Base-by-base conservation (phyloP, 2,888 invertebrate genomes). In the Amphipoea oculea region DNA sequence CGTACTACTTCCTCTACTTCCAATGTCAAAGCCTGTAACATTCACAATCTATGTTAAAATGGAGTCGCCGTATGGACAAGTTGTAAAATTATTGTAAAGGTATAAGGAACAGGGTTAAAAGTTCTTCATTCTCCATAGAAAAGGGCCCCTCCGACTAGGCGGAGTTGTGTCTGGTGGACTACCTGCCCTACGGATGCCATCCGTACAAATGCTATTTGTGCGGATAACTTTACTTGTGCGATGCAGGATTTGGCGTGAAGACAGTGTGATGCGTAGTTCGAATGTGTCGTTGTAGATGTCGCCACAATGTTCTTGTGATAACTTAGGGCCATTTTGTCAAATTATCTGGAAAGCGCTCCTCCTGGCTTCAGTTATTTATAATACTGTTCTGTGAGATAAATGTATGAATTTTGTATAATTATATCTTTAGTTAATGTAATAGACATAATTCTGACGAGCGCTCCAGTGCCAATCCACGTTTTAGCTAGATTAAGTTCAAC, bases 1-100 rank as follows among this genome's bases (percentile, higher is more conserved):
- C 87, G 83, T 42, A 96, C 68, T 29, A 93, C 92, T 12, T 91
- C 89, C 67, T 94, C 92, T 60, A 96, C 89, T 89, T 96, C 95
- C 0, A 89, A 83, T 88, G 89, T 92, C 7, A 96, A 78, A 2
- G 88, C 83, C 96, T 96, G 90, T 9, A 92, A 84, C 7, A 45
- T 42, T 45, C n/a, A 63, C 0, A 54, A 36, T 42, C 1, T 23
- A 29, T 48, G 0, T 78, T 57, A 20, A 54, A 54, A 20, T 63
- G 36, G 9, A n/a, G 2, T 11, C 12, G 60, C 71, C 29, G 17
- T 70, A 54, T 51, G 12, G 17, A 36, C n/a, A n/a, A 74, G 20
- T 42, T 68, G 6, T 68, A 9, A 4, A 20, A 14, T 23, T 42
- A 2, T 48, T 62, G 29, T 29, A 62, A 29, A 29, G 12, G 4